These are phyloP conservation scores for Caenorhabditis becei DNA, from an alignment of 2,888 invertebrate species.

Conservation along the genomic window DNA sequence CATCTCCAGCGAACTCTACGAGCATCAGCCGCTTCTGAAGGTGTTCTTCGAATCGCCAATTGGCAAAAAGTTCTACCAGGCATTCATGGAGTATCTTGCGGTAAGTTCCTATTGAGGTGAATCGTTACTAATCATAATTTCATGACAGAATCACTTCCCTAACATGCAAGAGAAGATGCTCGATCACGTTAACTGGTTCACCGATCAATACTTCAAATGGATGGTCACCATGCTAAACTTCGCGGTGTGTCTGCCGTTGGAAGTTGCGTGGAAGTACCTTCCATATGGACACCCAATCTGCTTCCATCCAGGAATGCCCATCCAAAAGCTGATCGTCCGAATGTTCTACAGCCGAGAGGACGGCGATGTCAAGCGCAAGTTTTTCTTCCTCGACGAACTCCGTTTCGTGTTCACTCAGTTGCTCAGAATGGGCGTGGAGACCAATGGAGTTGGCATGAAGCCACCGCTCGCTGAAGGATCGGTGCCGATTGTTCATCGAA, in stretches of 20 bases:
- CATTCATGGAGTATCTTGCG: conserved; percentile 9
- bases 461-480: background rate
- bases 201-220: conserved; percentile 28
- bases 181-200: conserved; percentile 29
- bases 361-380: background rate
- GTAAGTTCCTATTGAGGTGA: background rate
- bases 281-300: background rate
- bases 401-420: conserved; percentile 15
- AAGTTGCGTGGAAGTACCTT: conserved; percentile 21
- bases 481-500: background rate
- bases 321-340: conserved; percentile 14
- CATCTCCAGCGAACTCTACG: conserved; percentile 4
- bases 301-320: background rate
- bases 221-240: conserved; percentile 2
- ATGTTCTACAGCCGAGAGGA: background rate
- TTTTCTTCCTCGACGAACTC: conserved; percentile 34
- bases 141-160: conserved; percentile 32
- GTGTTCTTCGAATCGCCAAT: conserved; percentile 1
- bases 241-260: background rate
- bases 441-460: background rate
- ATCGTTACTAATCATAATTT: background rate
- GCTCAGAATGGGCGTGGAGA: background rate
- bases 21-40: conserved; percentile 11
- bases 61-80: conserved; percentile 11
- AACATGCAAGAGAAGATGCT: conserved; percentile 29